A percentile compares a stretch with the other conserved stretches of the same genome.
Evolutionary conservation across 2,888 invertebrate species (phyloP).

Genomic region (Acronicta leporina): DNA sequence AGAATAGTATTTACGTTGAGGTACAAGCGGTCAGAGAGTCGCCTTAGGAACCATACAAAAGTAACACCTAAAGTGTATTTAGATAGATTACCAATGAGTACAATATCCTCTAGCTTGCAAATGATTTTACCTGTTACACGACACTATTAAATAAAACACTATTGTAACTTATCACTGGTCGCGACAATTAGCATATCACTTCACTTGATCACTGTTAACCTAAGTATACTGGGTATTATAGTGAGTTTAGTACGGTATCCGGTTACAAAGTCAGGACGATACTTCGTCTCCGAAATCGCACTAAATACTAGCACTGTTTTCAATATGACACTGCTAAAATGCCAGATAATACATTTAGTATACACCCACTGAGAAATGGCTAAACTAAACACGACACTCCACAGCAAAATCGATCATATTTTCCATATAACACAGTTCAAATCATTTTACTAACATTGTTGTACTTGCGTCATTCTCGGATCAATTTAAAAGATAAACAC

Average conservation of each 20-base stretch:
- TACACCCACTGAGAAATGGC: constrained; percentile 42
- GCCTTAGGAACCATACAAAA: too few species aligned
- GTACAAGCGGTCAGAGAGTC: too few species aligned
- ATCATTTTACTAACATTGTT: constrained; percentile 38
- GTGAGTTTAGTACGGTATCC: constrained; percentile 27
- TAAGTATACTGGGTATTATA: not conserved
- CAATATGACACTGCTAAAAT: constrained; percentile 85
- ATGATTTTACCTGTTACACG: constrained; percentile 51
- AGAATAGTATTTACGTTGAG: too few species aligned
- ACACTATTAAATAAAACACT: constrained; percentile 15
- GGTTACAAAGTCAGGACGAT: constrained; percentile 32
- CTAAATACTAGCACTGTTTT: constrained; percentile 76
- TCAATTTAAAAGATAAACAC: constrained; percentile 75
- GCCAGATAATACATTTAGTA: constrained; percentile 79
- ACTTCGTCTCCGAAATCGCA: constrained; percentile 52
- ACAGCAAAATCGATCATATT: constrained; percentile 55
- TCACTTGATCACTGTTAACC: constrained; percentile 11
- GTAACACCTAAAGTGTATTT: constrained; percentile 9
- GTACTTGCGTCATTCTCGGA: constrained; percentile 58
- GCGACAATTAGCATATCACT: constrained; percentile 18
- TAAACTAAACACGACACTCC: constrained; percentile 23
- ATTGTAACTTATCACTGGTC: constrained; percentile 12
- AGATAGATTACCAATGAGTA: constrained; percentile 36
- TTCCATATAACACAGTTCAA: constrained; percentile 41
- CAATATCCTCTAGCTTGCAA: constrained; percentile 12